Conservation (phyloP, 2,113 vertebrate species). For the Myiopsitta monachus region DNA sequence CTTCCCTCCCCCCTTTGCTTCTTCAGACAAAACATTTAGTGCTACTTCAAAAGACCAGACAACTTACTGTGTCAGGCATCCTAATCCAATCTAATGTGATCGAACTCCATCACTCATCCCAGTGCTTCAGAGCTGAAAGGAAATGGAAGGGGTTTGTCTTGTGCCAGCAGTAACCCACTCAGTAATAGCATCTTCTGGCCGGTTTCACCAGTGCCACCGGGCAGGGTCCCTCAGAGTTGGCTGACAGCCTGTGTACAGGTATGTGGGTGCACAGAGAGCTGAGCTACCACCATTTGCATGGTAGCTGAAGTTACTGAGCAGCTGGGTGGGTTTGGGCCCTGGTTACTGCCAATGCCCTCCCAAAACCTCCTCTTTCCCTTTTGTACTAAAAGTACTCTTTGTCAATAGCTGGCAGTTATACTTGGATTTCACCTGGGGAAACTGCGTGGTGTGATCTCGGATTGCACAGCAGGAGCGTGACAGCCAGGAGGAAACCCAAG, state of each 20-base stretch:
- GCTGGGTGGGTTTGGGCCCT: background rate
- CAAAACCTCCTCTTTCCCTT: background rate
- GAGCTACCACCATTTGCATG: background rate
- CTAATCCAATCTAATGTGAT: background rate
- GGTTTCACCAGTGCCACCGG: background rate
- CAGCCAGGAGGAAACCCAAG: background rate
- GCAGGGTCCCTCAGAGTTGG: background rate
- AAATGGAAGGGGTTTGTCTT: background rate
- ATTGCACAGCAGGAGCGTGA: background rate
- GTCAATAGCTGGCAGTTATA: background rate
- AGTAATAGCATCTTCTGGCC: background rate
- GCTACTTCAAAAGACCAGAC: background rate
- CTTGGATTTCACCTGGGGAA: background rate
- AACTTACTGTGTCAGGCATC: background rate
- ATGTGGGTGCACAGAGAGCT: accelerated
- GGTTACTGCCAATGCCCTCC: background rate
- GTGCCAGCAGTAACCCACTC: background rate
- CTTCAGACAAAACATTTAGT: slow-evolving; percentile 4
- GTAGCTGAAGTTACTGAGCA: background rate
- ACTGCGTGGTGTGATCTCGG: background rate
- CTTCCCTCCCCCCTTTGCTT: background rate
- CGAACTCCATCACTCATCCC: background rate
- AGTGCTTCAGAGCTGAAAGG: background rate
- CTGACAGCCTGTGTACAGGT: background rate
- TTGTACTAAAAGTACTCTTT: background rate